phyloP scores from a whole-genome alignment of 2,113 vertebrate species.

The Albula glossodonta region DNA sequence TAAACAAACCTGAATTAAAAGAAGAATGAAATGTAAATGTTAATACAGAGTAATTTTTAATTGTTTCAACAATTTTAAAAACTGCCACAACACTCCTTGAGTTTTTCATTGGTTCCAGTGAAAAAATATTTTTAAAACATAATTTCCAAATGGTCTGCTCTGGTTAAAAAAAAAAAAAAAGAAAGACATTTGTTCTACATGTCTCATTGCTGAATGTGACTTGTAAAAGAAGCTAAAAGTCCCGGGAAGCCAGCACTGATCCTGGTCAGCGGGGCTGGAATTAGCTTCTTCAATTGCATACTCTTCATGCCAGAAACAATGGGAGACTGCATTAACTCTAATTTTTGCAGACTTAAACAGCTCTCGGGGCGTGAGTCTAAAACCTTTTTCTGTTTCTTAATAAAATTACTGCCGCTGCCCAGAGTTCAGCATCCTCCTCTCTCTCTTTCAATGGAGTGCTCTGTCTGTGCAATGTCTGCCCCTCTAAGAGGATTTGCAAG shows the following conservation, averaged over 20 bases:
- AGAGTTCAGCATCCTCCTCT: background rate
- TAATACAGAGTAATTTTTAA: no score
- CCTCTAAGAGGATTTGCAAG: slow-evolving; percentile 1
- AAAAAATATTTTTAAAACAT: background rate
- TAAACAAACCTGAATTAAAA: no score
- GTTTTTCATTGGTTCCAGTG: no score
- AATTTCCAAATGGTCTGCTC: background rate
- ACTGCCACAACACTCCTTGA: no score
- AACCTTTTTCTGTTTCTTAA: background rate
- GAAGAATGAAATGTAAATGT: no score
- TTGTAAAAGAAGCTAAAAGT: no score
- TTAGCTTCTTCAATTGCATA: no score
- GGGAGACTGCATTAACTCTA: background rate
- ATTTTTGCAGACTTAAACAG: slow-evolving; percentile 14
- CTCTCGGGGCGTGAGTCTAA: background rate
- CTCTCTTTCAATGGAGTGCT: background rate
- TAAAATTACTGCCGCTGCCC: background rate
- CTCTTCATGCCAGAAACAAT: background rate
- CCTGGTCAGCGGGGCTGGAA: background rate
- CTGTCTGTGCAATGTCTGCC: background rate
- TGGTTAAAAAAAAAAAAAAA: background rate
- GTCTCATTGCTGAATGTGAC: background rate
- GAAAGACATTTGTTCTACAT: no score
- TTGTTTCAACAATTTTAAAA: no score
- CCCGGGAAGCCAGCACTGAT: background rate